Evolutionary conservation across 2,888 invertebrate species (phyloP).

Genomic region (Diaprepes abbreviatus): DNA sequence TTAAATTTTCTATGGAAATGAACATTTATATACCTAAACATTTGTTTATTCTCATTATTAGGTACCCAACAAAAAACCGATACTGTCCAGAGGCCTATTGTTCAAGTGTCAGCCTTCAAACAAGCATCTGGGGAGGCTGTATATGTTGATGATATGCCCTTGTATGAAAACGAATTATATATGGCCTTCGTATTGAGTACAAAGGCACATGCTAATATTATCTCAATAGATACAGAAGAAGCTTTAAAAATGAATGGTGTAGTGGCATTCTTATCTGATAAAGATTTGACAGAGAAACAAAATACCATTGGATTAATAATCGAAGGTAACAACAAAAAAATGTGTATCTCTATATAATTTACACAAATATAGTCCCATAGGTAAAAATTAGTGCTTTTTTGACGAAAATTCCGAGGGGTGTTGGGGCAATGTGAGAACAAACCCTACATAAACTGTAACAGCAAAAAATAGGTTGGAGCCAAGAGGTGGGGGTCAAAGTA

Average conservation of each 20-base stretch:
- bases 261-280: slow-evolving; percentile 64
- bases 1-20: too few species aligned
- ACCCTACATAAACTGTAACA: too few species aligned
- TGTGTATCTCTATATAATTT: too few species aligned
- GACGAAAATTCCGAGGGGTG: too few species aligned
- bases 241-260: slow-evolving; percentile 81
- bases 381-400: too few species aligned
- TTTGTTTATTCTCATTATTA: too few species aligned
- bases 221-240: slow-evolving; percentile 78
- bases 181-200: slow-evolving; percentile 84
- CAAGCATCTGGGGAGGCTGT: slow-evolving; percentile 89
- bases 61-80: slow-evolving; percentile 73
- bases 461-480: too few species aligned
- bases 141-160: slow-evolving; percentile 90
- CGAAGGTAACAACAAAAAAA: too few species aligned
- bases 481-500: too few species aligned
- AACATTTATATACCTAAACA: too few species aligned
- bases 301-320: slow-evolving; percentile 76
- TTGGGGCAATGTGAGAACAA: too few species aligned
- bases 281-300: slow-evolving; percentile 76
- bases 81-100: slow-evolving; percentile 82
- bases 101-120: slow-evolving; percentile 86
- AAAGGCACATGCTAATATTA: slow-evolving; percentile 84
- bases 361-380: too few species aligned
- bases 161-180: slow-evolving; percentile 81